Evolutionary conservation across 1,140 invertebrate species (phyloP).

Genomic region (Babylonia areolata): DNA sequence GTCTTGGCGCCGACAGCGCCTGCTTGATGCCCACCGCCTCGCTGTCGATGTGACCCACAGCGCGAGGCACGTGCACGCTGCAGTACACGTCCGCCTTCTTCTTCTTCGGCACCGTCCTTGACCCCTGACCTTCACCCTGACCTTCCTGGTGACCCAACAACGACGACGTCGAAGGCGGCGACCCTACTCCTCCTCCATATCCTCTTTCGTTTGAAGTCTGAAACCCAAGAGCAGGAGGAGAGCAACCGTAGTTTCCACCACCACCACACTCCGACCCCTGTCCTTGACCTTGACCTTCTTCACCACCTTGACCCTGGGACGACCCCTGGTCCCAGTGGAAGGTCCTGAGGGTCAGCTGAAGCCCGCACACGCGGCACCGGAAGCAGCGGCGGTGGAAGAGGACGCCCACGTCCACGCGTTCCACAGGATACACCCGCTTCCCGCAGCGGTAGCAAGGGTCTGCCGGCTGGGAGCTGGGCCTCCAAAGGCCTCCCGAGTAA

Average conservation of each 20-base stretch:
- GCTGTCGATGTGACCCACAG: conserved; percentile 64
- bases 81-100: conserved; percentile 71
- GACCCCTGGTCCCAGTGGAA: conserved; percentile 67
- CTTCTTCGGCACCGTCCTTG: conserved; percentile 31
- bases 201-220: background rate
- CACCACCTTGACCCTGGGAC: background rate
- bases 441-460: conserved; percentile 70
- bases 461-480: conserved; percentile 42
- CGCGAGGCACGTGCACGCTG: conserved; percentile 67
- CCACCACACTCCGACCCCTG: background rate
- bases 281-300: conserved; percentile 2
- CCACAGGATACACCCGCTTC: conserved; percentile 72
- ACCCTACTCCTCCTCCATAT: background rate
- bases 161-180: background rate
- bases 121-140: background rate
- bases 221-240: background rate
- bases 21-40: conserved; percentile 69
- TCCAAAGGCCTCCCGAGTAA: background rate
- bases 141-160: background rate
- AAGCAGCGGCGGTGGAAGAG: conserved; percentile 73
- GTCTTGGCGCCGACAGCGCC: conserved; percentile 69
- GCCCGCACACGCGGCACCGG: conserved; percentile 66
- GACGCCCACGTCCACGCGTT: conserved; percentile 71
- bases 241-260: background rate
- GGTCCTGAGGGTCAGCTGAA: conserved; percentile 67